Evolutionary conservation across 2,797 vertebrate species (phyloP).

Genomic region (Mareca penelope): DNA sequence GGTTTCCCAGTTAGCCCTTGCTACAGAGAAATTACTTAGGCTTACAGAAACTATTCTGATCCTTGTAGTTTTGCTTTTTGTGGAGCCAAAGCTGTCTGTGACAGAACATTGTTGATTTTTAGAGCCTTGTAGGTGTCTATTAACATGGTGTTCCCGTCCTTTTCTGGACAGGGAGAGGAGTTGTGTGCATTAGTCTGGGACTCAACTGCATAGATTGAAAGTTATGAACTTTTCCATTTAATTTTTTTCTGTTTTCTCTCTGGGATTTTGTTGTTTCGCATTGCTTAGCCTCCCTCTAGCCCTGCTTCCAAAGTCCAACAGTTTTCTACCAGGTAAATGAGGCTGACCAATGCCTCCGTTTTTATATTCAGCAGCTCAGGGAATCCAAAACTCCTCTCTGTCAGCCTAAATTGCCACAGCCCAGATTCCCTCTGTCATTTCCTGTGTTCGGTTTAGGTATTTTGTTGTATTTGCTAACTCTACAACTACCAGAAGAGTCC

Average conservation of each 20-base stretch:
- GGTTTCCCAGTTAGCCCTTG: not conserved
- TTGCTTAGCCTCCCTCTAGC: not conserved
- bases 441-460: not conserved
- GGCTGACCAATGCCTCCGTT: not conserved
- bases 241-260: not conserved
- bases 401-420: not conserved
- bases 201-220: not conserved
- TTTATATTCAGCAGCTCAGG: not conserved
- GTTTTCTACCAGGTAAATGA: not conserved
- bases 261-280: not conserved
- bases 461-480: not conserved
- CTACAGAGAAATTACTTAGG: not conserved
- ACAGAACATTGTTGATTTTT: not conserved
- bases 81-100: not conserved
- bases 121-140: not conserved
- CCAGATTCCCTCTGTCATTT: not conserved
- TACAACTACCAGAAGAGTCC: not conserved
- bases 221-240: not conserved
- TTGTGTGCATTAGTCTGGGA: not conserved
- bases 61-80: not conserved
- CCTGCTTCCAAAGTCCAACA: not conserved
- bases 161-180: not conserved
- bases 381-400: not conserved
- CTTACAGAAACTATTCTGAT: not conserved
- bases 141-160: not conserved